These are phyloP conservation scores for Psilanteris sp. DNA, from an alignment of 1,140 invertebrate species.

Conservation along the genomic window DNA sequence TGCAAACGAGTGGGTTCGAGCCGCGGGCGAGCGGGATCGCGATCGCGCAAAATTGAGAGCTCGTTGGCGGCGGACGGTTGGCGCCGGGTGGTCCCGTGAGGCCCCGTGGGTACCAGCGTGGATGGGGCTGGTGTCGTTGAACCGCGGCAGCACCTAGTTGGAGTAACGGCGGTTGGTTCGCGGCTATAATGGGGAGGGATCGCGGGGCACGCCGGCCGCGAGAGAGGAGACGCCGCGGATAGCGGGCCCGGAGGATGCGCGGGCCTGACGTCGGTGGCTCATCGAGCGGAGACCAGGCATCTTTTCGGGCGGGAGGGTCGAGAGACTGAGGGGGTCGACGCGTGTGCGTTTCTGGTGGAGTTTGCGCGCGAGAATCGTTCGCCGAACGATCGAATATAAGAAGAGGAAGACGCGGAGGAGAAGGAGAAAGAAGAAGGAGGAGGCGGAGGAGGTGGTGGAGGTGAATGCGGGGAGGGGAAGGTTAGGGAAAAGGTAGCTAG, in stretches of 20 bases:
- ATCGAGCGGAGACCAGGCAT: constrained; percentile 47
- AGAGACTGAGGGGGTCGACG: constrained; percentile 72
- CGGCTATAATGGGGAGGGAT: constrained; percentile 2
- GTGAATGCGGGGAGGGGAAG: constrained; percentile 59
- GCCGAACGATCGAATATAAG: constrained; percentile 59
- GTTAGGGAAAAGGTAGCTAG: constrained; percentile 77
- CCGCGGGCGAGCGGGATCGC: not conserved
- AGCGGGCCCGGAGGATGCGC: constrained; percentile 36
- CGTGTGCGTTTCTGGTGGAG: constrained; percentile 60
- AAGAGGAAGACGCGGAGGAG: constrained; percentile 58
- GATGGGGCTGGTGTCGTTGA: constrained; percentile 52
- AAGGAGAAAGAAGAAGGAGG: constrained; percentile 60
- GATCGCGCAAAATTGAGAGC: no score
- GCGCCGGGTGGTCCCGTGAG: no score
- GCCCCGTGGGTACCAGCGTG: not conserved
- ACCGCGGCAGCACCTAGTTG: not conserved
- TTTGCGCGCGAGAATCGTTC: constrained; percentile 44
- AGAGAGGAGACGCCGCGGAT: constrained; percentile 68
- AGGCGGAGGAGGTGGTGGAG: constrained; percentile 33
- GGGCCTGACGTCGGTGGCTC: constrained; percentile 16
- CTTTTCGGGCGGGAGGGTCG: constrained; percentile 72
- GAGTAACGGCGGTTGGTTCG: not conserved
- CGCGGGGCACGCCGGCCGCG: constrained; percentile 5
- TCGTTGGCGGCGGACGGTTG: no score
- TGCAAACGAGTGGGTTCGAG: no score